Evolutionary conservation across 2,113 vertebrate species (phyloP).

Genomic region (Tragelaphus scriptus): DNA sequence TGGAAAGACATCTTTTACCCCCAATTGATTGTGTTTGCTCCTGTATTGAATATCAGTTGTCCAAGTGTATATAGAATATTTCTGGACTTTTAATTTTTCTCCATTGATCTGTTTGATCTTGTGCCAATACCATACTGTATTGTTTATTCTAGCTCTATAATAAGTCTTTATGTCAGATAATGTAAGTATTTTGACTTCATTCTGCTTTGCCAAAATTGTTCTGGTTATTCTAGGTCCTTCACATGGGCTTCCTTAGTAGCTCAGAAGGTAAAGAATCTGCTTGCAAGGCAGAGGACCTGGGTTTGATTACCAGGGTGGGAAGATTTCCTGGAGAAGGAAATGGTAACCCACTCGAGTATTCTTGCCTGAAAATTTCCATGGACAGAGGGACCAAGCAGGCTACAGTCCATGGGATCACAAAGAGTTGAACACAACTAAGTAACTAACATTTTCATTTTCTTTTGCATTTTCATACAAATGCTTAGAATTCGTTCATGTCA

Average conservation of each 20-base stretch:
- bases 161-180: background rate
- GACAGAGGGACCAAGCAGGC: background rate
- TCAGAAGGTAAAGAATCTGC: background rate
- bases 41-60: background rate
- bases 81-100: background rate
- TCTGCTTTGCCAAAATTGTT: background rate
- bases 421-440: fast-evolving
- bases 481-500: background rate
- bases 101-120: background rate
- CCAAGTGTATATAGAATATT: background rate
- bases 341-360: background rate
- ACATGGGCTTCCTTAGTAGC: background rate
- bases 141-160: background rate
- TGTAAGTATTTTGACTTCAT: background rate
- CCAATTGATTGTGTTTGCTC: background rate
- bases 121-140: background rate
- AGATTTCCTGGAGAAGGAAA: background rate
- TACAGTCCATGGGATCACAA: background rate
- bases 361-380: background rate
- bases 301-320: fast-evolving
- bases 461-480: background rate
- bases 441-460: background rate
- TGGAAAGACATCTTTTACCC: background rate
- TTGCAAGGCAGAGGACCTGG: background rate
- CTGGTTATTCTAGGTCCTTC: background rate